phyloP scores from a whole-genome alignment of 64 coral and sea anemone genomes.

The Montipora sp. region DNA sequence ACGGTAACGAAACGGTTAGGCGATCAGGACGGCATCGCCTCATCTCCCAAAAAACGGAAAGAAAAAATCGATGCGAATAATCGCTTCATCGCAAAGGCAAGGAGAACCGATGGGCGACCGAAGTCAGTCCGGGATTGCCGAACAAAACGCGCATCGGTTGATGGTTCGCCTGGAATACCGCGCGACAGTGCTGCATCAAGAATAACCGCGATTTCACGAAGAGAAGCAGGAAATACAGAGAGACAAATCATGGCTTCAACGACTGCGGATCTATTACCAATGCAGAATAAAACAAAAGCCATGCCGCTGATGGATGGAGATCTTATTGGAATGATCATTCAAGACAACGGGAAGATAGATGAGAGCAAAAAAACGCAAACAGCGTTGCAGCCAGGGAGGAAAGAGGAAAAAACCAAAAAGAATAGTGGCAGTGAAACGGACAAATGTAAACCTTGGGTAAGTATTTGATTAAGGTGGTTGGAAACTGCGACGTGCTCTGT shows the following conservation, averaged over 20 bases:
- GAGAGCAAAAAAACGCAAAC: constrained; percentile 11
- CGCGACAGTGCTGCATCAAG: neutral
- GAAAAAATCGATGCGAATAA: neutral
- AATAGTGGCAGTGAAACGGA: neutral
- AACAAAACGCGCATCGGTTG: neutral
- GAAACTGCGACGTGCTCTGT: neutral
- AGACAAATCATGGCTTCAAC: constrained; percentile 5
- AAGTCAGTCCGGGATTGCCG: neutral
- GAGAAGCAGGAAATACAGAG: neutral
- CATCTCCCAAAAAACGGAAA: neutral
- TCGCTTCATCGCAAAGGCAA: constrained; percentile 1
- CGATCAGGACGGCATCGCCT: neutral
- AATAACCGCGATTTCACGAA: neutral
- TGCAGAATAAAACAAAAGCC: constrained; percentile 20
- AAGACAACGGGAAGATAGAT: neutral
- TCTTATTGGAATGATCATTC: constrained; percentile 56
- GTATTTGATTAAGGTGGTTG: neutral
- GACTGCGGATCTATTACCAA: constrained; percentile 13
- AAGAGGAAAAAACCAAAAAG: neutral
- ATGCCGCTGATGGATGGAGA: constrained; percentile 39
- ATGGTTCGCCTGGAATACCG: neutral
- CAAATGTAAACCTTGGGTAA: neutral
- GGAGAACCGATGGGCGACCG: constrained; percentile 5
- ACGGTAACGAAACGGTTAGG: neutral
- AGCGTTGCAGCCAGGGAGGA: neutral